Percentiles rank a stretch among this genome's conserved stretches.
These are phyloP conservation scores for Cebidichthys violaceus DNA, from an alignment of 2,113 vertebrate genomes.

Conservation along the genomic window DNA sequence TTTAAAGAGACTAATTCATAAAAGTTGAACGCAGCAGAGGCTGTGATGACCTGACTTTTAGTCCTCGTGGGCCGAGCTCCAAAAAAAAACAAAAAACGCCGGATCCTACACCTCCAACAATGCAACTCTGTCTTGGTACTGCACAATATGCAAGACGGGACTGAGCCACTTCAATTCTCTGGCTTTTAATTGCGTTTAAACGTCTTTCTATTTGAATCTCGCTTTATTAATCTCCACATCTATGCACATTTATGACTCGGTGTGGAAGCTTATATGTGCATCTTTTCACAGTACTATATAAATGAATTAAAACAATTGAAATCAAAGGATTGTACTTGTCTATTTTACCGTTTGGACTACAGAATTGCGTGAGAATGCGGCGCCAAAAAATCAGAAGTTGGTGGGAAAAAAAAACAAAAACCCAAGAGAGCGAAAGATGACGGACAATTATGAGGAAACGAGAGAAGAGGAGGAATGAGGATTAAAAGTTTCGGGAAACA, in stretches of 20 bases:
- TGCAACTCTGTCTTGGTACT: background rate
- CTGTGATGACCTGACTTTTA: background rate
- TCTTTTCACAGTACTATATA: no score
- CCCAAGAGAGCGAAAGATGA: slow-evolving; percentile 29
- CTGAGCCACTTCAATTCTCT: no score
- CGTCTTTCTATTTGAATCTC: no score
- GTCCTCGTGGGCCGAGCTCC: no score
- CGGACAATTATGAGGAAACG: slow-evolving; percentile 54
- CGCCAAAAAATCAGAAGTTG: slow-evolving; percentile 32
- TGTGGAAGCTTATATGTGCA: no score
- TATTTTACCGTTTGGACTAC: background rate
- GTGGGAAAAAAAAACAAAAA: background rate
- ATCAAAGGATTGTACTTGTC: background rate
- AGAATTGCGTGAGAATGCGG: background rate
- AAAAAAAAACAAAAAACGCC: background rate
- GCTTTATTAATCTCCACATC: no score
- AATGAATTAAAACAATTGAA: background rate
- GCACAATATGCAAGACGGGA: no score
- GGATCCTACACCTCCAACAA: background rate
- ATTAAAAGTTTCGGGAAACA: slow-evolving; percentile 28
- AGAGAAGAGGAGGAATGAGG: slow-evolving; percentile 57
- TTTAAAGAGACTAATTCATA: background rate
- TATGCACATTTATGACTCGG: no score
- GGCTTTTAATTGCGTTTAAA: no score
- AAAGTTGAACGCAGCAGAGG: background rate